Base-by-base conservation (phyloP, 2,113 vertebrate genomes). In the Thermophis baileyi region DNA sequence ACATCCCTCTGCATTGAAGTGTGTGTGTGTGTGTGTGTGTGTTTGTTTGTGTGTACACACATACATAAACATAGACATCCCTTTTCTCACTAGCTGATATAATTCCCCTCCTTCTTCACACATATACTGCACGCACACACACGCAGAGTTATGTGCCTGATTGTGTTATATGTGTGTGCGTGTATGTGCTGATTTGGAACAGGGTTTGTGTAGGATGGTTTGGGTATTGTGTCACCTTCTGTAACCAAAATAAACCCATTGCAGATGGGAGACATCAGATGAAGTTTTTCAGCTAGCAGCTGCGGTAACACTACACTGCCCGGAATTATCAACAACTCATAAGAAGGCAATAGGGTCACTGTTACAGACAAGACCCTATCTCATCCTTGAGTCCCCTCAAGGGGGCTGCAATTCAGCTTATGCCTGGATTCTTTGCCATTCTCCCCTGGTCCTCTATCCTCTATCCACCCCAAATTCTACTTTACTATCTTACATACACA, bases 191-290 rank as follows among this genome's bases (percentile, higher is more conserved):
- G 51, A 85, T 92, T 51, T 89, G 88, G 69, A 89, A 89, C 50
- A 92, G 87, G 91, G 88, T 85, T 30, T 92, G 91, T 55, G 44
- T 89, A 81, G 50, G 91, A 51, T 92, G 14, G 50, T 51, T 51
- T 51, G 74, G 40, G 89, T 89, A 89, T 89, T 92, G 92, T 50
- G 44, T 74, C 63, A 53, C 92, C 92, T 89, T 92, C 92, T 92
- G 92, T 57, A 85, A 89, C 88, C 44, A 57, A 92, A 92, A 92
- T 92, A 89, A 92, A 92, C 85, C 51, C 46, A 55, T 57, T 53
- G 54, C 92, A 89, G 69, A 92, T 92, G 88, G 88, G 85, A 87
- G 46, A 85, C 55, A 46, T 91, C 10, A 55, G 54, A 91, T 81
- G 54, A 85, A 86, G 40, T 27, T 85, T 46, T 25, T 47, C 25